Base-by-base conservation (phyloP, 2,797 vertebrate genomes). In the Galaxias olidus region DNA sequence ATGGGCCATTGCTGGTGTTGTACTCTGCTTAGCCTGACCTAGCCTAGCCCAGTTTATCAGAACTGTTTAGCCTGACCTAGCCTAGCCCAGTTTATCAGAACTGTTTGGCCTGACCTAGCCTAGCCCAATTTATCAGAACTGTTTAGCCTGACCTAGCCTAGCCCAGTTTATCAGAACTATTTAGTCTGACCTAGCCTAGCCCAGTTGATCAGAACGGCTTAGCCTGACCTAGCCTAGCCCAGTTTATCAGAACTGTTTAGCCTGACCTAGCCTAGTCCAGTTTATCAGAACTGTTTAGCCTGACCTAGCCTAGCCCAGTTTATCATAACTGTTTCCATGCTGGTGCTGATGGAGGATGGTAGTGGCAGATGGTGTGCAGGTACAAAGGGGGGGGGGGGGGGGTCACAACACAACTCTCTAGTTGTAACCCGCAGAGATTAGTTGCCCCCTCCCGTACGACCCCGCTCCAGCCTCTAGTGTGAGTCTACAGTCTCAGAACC, bases 311-410 rank as follows among this genome's bases (percentile, higher is more conserved):
- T 58, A 54, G 76, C 20, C 5, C 30, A 3, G 30, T 30, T 30
- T 30, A 30, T 30, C 30, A 30, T 59, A 59, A 5, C 4, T 1
- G 7, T 65, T 65, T 57, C 49, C 17, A 61, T 52, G 40, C 68
- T 62, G 63, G 66, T 40, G 67, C 59, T 56, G 14, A n/a, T 56
- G 69, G 52, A 61, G 42, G 14, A 20, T 65, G 30, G 1, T 59
- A 58, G 59, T 46, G 63, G 75, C 72, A 83, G 73, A 73, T 66
- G 78, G 77, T 84, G 40, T n/a, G 63, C 61, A 46, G 59, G 18
- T 60, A 46, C 2, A 9, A 13, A 1, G 68, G 75, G 69, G 72
- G 76, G 71, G 59, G 66, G 65, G 9, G 1, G 46, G 11, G 41
- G 46, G 46, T 44, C 18, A 55, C 56, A 62, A 64, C 48, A 19